These are phyloP conservation scores for Heliornis fulica DNA, from an alignment of 2,113 vertebrate genomes.

Conservation along the genomic window DNA sequence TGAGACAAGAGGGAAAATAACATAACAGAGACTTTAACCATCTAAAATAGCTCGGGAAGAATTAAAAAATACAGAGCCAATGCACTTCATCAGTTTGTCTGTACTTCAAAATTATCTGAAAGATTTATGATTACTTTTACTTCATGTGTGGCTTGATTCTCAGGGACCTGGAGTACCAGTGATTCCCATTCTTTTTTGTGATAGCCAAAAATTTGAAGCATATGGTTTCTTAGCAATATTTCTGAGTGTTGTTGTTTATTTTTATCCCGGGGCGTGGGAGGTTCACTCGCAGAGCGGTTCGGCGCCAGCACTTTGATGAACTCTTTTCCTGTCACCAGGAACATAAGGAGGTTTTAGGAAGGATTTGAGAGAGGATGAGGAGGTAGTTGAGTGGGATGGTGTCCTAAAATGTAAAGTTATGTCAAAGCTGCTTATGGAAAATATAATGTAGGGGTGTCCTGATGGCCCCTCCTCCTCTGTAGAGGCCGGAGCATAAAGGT, in stretches of 20 bases:
- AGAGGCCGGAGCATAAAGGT: not conserved
- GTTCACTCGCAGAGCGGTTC: not conserved
- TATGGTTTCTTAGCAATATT: not conserved
- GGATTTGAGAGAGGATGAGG: constrained; percentile 7
- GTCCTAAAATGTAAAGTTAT: not conserved
- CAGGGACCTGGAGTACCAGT: not conserved
- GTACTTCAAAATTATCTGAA: not conserved
- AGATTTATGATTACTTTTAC: not conserved
- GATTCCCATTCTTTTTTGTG: not conserved
- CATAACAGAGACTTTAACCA: not conserved
- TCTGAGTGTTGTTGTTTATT: constrained; percentile 56
- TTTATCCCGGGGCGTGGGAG: constrained; percentile 21
- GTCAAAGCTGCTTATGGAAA: not conserved
- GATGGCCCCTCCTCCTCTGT: not conserved
- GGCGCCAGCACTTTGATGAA: constrained; percentile 45
- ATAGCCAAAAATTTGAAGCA: constrained; percentile 24
- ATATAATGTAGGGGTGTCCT: not conserved
- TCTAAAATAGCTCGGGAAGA: constrained; percentile 24
- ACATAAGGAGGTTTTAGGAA: constrained; percentile 5
- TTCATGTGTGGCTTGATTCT: not conserved
- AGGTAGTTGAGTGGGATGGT: constrained; percentile 45
- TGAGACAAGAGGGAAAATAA: constrained; percentile 27
- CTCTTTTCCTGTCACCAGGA: constrained; percentile 44
- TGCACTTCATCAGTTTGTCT: not conserved
- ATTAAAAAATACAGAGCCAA: not conserved